Conservation (phyloP, 2,888 invertebrate genomes). For the Sylvicola cinctus region DNA sequence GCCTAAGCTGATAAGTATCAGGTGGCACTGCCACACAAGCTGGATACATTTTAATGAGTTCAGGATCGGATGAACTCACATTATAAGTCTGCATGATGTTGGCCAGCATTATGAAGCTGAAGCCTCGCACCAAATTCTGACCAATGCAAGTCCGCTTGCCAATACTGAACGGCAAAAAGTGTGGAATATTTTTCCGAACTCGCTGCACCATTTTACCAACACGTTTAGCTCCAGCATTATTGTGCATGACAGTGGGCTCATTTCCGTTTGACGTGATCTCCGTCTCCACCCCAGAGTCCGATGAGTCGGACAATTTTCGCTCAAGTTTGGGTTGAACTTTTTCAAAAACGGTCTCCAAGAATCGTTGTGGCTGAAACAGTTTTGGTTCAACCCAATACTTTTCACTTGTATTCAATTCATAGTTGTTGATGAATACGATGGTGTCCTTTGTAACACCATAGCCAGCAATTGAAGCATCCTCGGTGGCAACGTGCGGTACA, state of each 20-base stretch:
- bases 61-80: slow-evolving; percentile 31
- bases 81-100: slow-evolving; percentile 52
- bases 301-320: too few species aligned
- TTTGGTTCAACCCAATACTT: slow-evolving; percentile 53
- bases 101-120: slow-evolving; percentile 51
- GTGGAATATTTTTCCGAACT: slow-evolving; percentile 35
- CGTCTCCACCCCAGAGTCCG: not conserved
- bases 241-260: not conserved
- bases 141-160: slow-evolving; percentile 76
- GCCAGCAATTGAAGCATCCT: slow-evolving; percentile 49
- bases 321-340: too few species aligned
- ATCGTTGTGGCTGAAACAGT: slow-evolving; percentile 54
- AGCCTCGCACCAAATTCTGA: slow-evolving; percentile 56
- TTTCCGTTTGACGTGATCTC: slow-evolving; percentile 21
- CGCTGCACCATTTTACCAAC: slow-evolving; percentile 18
- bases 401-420: slow-evolving; percentile 51
- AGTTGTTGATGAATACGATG: slow-evolving; percentile 67
- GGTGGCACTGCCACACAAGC: slow-evolving; percentile 58
- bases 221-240: slow-evolving; percentile 8
- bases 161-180: slow-evolving; percentile 70
- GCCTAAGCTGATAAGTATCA: slow-evolving; percentile 41
- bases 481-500: slow-evolving; percentile 72
- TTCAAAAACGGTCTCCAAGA: slow-evolving; percentile 31
- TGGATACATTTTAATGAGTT: slow-evolving; percentile 34
- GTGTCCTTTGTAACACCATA: slow-evolving; percentile 55